phyloP scores from a whole-genome alignment of 2,113 vertebrate genomes.

The Petromus typicus region DNA sequence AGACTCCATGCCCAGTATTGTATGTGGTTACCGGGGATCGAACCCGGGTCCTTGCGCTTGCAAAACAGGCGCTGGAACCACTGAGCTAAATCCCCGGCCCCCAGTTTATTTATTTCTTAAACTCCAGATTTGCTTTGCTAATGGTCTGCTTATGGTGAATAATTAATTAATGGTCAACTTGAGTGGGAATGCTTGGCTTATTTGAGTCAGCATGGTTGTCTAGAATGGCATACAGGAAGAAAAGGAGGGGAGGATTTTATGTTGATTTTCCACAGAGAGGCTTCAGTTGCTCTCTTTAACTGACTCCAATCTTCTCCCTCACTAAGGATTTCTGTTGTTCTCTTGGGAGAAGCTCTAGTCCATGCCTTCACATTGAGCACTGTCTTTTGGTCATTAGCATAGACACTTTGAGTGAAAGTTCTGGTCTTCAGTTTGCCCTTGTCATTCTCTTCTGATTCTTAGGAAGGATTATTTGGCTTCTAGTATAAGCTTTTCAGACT shows the following conservation, averaged over 20 bases:
- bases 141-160: background rate
- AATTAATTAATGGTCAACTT: background rate
- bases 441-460: background rate
- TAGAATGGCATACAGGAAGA: background rate
- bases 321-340: background rate
- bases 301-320: background rate
- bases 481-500: background rate
- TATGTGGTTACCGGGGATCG: no score
- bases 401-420: no score
- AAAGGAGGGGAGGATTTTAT: background rate
- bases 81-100: no score
- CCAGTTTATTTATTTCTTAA: constrained; percentile 46
- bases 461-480: background rate
- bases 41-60: no score
- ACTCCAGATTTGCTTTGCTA: background rate
- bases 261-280: background rate
- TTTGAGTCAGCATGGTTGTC: background rate
- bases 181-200: background rate
- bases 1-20: no score
- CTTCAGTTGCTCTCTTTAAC: background rate
- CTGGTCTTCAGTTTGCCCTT: background rate
- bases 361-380: no score
- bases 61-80: no score
- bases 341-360: background rate
- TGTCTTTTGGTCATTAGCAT: no score